phyloP scores from a whole-genome alignment of 1,140 invertebrate genomes.

The Pygmarrhopalites habei region DNA sequence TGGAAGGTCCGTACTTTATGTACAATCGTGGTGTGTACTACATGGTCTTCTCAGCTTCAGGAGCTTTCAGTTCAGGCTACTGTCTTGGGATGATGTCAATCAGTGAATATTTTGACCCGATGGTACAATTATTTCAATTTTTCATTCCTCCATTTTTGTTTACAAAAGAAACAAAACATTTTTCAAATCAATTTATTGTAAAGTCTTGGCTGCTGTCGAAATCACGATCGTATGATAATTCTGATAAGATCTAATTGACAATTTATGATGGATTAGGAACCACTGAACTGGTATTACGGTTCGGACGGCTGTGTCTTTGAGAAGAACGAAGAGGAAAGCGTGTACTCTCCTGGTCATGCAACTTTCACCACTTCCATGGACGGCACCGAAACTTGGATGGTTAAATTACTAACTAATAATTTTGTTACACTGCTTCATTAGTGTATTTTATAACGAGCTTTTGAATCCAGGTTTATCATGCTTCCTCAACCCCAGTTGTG shows the following conservation, averaged over 20 bases:
- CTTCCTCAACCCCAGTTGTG: neutral
- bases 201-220: no score
- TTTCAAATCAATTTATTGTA: no score
- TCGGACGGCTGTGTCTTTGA: slow-evolving; percentile 15
- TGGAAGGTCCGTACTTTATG: slow-evolving; percentile 15
- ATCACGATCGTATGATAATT: no score
- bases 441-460: neutral
- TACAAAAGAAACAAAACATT: no score
- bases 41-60: slow-evolving; percentile 23
- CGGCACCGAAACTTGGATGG: slow-evolving; percentile 19
- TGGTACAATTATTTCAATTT: slow-evolving; percentile 6
- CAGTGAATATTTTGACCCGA: slow-evolving; percentile 7
- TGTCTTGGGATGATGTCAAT: slow-evolving; percentile 27
- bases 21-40: slow-evolving; percentile 11
- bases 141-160: no score
- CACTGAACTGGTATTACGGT: slow-evolving; percentile 15
- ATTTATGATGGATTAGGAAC: neutral
- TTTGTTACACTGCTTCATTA: no score
- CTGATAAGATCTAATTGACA: no score
- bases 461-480: neutral
- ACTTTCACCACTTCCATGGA: slow-evolving; percentile 3
- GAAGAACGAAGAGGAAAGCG: slow-evolving; percentile 20
- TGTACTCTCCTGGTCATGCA: neutral
- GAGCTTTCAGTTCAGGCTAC: slow-evolving; percentile 13
- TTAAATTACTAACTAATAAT: neutral